Evolutionary conservation across 2,888 invertebrate genomes (phyloP), one percentile per base, ranked within the genome.

Genomic region (Nemoura dubitans): DNA sequence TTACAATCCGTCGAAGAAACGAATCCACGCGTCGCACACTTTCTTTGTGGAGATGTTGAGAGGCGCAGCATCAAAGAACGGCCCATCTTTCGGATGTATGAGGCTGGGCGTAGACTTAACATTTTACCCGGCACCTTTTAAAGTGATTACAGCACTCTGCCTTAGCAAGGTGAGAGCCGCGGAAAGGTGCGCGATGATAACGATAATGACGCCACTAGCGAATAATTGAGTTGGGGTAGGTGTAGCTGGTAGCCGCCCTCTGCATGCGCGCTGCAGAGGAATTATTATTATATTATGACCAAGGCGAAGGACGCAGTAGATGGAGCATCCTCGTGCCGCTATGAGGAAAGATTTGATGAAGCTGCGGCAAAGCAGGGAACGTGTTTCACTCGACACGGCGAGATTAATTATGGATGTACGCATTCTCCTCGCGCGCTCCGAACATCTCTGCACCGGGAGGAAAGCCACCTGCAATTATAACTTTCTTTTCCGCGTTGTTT

Each of bases 291-390:
- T 59, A 59, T 59, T 59, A 59, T 21, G 59, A 59, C 59, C 59
- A 21, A 3, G 59, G 81, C 30, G 21, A 29, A 81, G 81, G 29
- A 59, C 59, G 59, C 59, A 59, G 59, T 59, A 36, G 3, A 27
- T 29, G 28, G 81, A 59, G 59, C 59, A 59, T 59, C 59, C 21
- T 59, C 59, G 59, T 3, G 59, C 21, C 16, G 59, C 59, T 10
- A 59, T 59, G 59, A 59, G 25, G 59, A 84, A 76, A 29, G 84
- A 84, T 84, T 84, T 84, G 84, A 84, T 84, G 84, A 84, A 84
- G 84, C 59, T 84, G 84, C 59, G 59, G 26, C 43, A 76, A 78
- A 6, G 43, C 42, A n/a, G 84, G 28, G 14, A 29, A 5, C 81
- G 30, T 21, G 29, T n/a, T 29, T 10, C 5, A 26, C 76, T 78